Percentiles rank a stretch among this genome's conserved stretches.
These are phyloP conservation scores for Lasioglossum villosulum DNA, from an alignment of 2,888 invertebrate genomes.

Conservation along the genomic window DNA sequence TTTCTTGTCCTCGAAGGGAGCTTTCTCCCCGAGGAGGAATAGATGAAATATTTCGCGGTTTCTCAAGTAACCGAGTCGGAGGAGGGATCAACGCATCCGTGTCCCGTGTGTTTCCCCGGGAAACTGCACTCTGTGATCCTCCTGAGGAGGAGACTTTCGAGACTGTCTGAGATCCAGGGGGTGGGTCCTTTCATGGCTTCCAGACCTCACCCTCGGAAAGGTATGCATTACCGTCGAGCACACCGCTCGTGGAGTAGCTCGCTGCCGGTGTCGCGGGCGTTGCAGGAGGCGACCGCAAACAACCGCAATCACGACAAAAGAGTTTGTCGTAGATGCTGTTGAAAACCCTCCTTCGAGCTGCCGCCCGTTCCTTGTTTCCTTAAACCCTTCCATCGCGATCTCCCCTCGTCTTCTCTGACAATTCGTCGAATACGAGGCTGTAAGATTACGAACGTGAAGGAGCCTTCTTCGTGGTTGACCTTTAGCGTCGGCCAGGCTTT, in stretches of 20 bases:
- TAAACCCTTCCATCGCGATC: neutral
- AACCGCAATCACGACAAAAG: slow-evolving; percentile 30
- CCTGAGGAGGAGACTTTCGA: slow-evolving; percentile 58
- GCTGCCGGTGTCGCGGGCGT: slow-evolving; percentile 12
- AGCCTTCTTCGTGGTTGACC: neutral
- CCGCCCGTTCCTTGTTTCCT: neutral
- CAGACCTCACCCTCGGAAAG: slow-evolving; percentile 42
- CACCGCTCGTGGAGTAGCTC: slow-evolving; percentile 20
- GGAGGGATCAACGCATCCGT: slow-evolving; percentile 7
- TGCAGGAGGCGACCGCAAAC: neutral
- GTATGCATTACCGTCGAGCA: slow-evolving; percentile 57
- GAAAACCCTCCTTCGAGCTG: neutral
- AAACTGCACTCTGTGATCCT: slow-evolving; percentile 50
- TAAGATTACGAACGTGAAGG: neutral
- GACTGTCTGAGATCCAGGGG: slow-evolving; percentile 63
- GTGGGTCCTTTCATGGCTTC: slow-evolving; percentile 53
- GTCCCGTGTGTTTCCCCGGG: slow-evolving; percentile 31
- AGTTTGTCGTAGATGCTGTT: slow-evolving; percentile 17
- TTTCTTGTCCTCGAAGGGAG: neutral
- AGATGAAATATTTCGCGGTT: neutral
- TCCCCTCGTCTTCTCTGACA: neutral
- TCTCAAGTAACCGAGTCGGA: neutral
- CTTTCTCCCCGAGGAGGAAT: neutral
- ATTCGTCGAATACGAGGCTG: neutral
- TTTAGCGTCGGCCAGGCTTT: neutral